Percentiles rank a stretch among this genome's conserved stretches.
phyloP scores from a whole-genome alignment of 2,113 vertebrate genomes.

The Eidolon helvum region DNA sequence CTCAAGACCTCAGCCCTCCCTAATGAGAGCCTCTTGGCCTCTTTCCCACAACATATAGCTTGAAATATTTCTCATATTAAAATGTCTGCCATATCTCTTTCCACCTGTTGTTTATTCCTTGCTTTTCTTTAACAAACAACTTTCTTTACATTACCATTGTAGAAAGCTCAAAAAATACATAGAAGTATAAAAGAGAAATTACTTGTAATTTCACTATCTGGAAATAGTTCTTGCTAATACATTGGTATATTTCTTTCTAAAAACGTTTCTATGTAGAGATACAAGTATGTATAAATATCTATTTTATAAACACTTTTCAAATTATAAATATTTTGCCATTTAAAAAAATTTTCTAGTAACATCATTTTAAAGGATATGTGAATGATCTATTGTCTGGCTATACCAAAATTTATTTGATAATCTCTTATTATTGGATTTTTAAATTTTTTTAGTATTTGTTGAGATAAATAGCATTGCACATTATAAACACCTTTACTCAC shows the following conservation, averaged over 20 bases:
- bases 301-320: not conserved
- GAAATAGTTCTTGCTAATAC: not conserved
- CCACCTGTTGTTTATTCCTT: not conserved
- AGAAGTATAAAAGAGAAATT: not conserved
- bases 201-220: not conserved
- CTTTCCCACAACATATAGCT: not conserved
- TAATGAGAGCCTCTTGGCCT: not conserved
- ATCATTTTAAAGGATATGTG: not conserved
- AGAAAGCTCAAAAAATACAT: not conserved
- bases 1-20: not conserved
- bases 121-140: not conserved
- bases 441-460: not conserved
- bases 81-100: not conserved
- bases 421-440: not conserved
- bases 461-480: not conserved
- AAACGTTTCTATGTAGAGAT: not conserved
- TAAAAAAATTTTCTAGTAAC: not conserved
- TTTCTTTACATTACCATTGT: not conserved
- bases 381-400: not conserved
- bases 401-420: not conserved
- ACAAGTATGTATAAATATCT: not conserved
- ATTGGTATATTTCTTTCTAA: not conserved
- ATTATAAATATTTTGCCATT: conserved; percentile 1
- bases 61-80: not conserved
- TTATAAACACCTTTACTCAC: not conserved